Evolutionary conservation across 2,113 vertebrate species (phyloP).

Genomic region (Ameiurus melas): DNA sequence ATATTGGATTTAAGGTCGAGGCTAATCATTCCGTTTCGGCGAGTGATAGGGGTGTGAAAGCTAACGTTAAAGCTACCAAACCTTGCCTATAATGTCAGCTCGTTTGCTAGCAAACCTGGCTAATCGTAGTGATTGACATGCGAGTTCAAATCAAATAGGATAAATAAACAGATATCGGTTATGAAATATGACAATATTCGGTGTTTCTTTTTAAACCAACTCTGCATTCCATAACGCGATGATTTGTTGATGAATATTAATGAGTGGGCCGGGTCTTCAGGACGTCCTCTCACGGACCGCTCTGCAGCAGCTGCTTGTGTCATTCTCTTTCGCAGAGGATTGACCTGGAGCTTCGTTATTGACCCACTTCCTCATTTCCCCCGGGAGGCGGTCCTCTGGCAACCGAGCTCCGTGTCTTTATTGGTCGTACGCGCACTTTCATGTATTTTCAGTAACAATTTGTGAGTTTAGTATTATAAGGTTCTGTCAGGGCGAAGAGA

Average conservation of each 20-base stretch:
- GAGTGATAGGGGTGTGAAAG: background rate
- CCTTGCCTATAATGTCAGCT: background rate
- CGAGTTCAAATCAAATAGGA: background rate
- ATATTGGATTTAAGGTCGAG: background rate
- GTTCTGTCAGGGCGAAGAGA: background rate
- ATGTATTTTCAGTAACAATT: background rate
- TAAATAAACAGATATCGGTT: background rate
- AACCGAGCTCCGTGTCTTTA: background rate
- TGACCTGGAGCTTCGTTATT: background rate
- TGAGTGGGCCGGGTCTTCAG: background rate
- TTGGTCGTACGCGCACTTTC: background rate
- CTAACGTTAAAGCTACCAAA: background rate
- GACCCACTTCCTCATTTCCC: background rate
- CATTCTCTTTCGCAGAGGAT: background rate
- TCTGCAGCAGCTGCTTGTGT: slow-evolving; percentile 14
- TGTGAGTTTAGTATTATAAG: background rate
- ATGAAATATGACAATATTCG: background rate
- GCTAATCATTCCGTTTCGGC: background rate
- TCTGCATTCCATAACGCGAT: background rate
- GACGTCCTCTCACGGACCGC: background rate
- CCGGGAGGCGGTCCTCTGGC: background rate
- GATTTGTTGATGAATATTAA: background rate
- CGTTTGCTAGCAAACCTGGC: background rate
- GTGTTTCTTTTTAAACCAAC: background rate
- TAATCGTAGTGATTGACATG: background rate